These are phyloP conservation scores for Trichonephila clavata DNA, from an alignment of 1,140 invertebrate genomes.

Conservation along the genomic window DNA sequence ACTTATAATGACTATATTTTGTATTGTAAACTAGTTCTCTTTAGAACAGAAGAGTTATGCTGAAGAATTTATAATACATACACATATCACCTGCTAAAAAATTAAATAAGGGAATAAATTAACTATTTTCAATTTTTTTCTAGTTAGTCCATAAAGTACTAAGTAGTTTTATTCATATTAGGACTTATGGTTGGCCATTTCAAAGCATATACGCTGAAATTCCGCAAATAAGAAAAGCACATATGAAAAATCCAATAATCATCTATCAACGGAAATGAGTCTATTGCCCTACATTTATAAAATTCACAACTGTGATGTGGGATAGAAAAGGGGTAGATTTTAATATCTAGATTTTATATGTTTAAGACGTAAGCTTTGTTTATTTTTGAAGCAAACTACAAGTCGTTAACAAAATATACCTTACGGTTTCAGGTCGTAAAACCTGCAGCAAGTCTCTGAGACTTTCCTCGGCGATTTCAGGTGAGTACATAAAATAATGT, in stretches of 20 bases:
- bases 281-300: neutral
- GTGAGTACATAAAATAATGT: neutral
- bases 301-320: neutral
- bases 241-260: constrained; percentile 17
- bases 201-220: neutral
- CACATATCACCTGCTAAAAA: neutral
- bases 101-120: neutral
- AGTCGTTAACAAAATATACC: neutral
- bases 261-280: neutral
- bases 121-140: neutral
- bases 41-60: neutral
- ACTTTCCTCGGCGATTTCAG: neutral
- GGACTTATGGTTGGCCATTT: neutral
- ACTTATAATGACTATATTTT: neutral
- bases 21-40: neutral
- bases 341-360: constrained; percentile 8
- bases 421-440: constrained; percentile 41
- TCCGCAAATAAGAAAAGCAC: neutral
- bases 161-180: neutral
- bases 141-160: neutral
- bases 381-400: neutral
- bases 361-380: neutral
- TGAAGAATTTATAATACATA: neutral
- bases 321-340: neutral
- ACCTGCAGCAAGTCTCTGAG: neutral